These are phyloP conservation scores for Leptinotarsa texana DNA, from an alignment of 1,140 invertebrate genomes.

Conservation along the genomic window DNA sequence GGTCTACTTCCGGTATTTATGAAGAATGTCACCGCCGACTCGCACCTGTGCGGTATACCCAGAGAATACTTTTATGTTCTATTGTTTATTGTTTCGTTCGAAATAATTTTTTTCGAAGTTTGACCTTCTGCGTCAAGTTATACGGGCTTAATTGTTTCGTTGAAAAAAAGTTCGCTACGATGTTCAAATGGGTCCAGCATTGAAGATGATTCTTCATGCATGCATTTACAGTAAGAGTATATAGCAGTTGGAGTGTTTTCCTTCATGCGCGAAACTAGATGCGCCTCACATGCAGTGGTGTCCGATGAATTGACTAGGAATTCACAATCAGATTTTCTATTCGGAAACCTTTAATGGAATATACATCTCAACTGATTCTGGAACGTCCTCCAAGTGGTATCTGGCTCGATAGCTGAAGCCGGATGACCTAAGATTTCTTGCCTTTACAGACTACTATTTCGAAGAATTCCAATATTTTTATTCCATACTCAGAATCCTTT, in stretches of 20 bases:
- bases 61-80: slow-evolving; percentile 20
- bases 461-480: too few relatives aligned
- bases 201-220: slow-evolving; percentile 2
- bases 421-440: too few relatives aligned
- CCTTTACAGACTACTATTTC: too few relatives aligned
- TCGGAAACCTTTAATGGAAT: too few relatives aligned
- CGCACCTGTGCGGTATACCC: slow-evolving; percentile 29
- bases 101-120: slow-evolving; percentile 14
- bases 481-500: too few relatives aligned
- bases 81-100: slow-evolving; percentile 21
- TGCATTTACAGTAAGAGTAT: not conserved
- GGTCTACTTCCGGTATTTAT: slow-evolving; percentile 36
- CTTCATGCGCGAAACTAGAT: too few relatives aligned
- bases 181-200: not conserved
- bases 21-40: slow-evolving; percentile 36
- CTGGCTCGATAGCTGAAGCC: too few relatives aligned
- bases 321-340: too few relatives aligned
- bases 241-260: not conserved
- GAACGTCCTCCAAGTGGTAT: too few relatives aligned
- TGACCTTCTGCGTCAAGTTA: slow-evolving; percentile 14
- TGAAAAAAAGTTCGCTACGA: slow-evolving; percentile 2
- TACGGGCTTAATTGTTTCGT: slow-evolving; percentile 8
- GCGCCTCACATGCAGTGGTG: too few relatives aligned
- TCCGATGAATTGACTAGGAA: too few relatives aligned
- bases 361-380: too few relatives aligned